Conservation (phyloP, 2,113 vertebrate species). For the Rana temporaria region DNA sequence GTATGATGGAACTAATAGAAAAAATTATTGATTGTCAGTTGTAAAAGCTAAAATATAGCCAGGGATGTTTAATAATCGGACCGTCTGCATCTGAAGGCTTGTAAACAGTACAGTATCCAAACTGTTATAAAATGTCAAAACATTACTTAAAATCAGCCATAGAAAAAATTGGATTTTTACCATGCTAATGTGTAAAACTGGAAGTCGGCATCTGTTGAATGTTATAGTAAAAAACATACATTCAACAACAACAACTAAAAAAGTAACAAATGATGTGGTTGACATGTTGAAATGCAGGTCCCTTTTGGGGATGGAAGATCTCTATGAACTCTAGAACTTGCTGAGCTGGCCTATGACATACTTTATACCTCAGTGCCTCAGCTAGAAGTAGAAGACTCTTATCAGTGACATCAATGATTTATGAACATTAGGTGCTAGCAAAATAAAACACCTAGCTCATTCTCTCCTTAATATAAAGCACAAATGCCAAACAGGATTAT, state of each 20-base stretch:
- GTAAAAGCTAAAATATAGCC: too few relatives aligned
- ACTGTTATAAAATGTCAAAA: too few relatives aligned
- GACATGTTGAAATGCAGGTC: constrained; percentile 38
- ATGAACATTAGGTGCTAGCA: constrained; percentile 10
- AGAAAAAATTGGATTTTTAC: too few relatives aligned
- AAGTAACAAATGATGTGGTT: not conserved
- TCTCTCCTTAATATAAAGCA: constrained; percentile 29
- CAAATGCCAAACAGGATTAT: constrained; percentile 43
- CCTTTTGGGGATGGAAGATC: constrained; percentile 1
- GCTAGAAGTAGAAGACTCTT: not conserved
- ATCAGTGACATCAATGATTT: constrained; percentile 41
- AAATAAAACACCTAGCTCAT: constrained; percentile 41
- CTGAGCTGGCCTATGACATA: constrained; percentile 29
- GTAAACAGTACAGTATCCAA: too few relatives aligned
- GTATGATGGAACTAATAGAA: too few relatives aligned
- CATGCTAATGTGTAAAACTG: too few relatives aligned
- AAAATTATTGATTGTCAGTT: too few relatives aligned
- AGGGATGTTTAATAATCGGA: too few relatives aligned
- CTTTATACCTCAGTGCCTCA: not conserved
- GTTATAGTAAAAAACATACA: too few relatives aligned
- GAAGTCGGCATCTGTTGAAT: not conserved
- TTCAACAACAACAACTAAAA: not conserved
- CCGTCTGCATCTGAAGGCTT: too few relatives aligned
- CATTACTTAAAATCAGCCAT: too few relatives aligned
- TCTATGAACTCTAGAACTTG: constrained; percentile 36